These are phyloP conservation scores for Anoplopoma fimbria DNA, from an alignment of 2,113 vertebrate species.

Conservation along the genomic window DNA sequence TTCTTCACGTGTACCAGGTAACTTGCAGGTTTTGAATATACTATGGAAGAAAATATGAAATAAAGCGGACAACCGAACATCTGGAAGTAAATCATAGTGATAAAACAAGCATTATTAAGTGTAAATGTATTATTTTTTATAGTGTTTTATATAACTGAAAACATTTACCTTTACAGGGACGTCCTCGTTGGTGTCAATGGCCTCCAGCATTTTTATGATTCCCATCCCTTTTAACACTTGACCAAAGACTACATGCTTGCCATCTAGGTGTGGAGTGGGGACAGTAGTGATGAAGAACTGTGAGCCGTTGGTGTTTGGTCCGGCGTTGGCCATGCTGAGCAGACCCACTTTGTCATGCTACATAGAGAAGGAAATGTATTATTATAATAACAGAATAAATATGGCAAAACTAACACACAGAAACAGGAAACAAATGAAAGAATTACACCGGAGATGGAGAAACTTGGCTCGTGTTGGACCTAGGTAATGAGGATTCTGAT, in stretches of 20 bases:
- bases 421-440: background rate
- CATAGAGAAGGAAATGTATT: background rate
- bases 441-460: too few species aligned
- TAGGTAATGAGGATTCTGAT: background rate
- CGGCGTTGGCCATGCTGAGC: slow-evolving; percentile 98
- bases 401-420: background rate
- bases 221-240: slow-evolving; percentile 94
- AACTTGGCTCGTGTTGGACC: too few species aligned
- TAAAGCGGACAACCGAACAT: background rate
- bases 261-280: slow-evolving; percentile 92
- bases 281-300: slow-evolving; percentile 98
- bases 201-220: slow-evolving; percentile 90
- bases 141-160: background rate
- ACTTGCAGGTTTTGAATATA: background rate
- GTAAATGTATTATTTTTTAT: background rate
- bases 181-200: slow-evolving; percentile 89
- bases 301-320: slow-evolving; percentile 93
- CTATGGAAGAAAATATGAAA: background rate
- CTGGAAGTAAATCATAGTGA: background rate
- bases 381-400: background rate
- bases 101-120: background rate
- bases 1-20: background rate
- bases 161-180: slow-evolving; percentile 81
- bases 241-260: slow-evolving; percentile 95
- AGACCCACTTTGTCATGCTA: slow-evolving; percentile 93